These are phyloP conservation scores for Murina feae DNA, from an alignment of 2,113 vertebrate genomes.

Conservation along the genomic window DNA sequence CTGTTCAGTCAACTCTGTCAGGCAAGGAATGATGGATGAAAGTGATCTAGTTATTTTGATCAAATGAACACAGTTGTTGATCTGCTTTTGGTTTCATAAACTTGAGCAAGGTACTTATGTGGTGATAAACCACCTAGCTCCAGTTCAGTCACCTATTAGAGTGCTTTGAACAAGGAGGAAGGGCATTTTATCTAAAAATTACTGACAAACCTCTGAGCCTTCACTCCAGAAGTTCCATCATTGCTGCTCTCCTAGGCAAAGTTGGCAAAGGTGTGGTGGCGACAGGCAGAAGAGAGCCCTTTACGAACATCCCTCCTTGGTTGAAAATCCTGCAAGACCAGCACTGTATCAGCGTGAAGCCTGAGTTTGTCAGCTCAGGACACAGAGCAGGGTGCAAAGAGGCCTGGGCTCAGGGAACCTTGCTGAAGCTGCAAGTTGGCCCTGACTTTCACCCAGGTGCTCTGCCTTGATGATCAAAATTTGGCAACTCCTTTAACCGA, in stretches of 20 bases:
- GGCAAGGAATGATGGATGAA: not conserved
- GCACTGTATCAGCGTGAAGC: not conserved
- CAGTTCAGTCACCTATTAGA: not conserved
- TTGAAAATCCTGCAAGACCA: not conserved
- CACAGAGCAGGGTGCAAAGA: too few relatives aligned
- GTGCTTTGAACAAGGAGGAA: not conserved
- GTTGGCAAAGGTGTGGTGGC: not conserved
- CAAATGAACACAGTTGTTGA: not conserved
- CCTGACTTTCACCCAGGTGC: not conserved
- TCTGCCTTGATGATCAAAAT: not conserved
- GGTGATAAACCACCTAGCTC: not conserved
- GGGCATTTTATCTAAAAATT: slow-evolving; percentile 42
- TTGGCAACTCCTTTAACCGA: not conserved
- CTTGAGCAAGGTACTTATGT: not conserved
- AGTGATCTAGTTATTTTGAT: not conserved
- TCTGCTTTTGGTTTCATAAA: not conserved
- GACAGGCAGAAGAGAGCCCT: not conserved
- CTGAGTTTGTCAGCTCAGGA: not conserved
- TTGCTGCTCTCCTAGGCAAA: not conserved
- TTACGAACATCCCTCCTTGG: not conserved
- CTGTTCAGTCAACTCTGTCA: not conserved
- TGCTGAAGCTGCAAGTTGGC: not conserved
- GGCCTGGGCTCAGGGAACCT: not conserved
- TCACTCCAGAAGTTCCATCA: not conserved
- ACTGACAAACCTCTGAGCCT: not conserved